Evolutionary conservation across 2,888 invertebrate species (phyloP).

Genomic region (Orthonevra nobilis): DNA sequence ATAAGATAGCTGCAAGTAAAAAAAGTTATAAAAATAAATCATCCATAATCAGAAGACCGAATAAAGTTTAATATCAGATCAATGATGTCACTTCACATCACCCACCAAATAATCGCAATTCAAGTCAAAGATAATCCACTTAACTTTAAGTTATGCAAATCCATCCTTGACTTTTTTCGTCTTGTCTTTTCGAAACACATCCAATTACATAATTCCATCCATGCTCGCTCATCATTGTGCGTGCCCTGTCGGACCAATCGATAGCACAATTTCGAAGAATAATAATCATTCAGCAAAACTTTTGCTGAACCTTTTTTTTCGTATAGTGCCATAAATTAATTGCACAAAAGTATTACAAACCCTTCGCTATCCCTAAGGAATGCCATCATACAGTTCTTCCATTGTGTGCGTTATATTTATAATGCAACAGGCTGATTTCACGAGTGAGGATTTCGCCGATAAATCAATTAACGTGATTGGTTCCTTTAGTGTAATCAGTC

Average conservation of each 20-base stretch:
- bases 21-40: too few species aligned
- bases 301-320: conserved; percentile 27
- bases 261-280: conserved; percentile 23
- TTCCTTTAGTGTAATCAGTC: conserved; percentile 37
- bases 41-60: too few species aligned
- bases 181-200: conserved; percentile 6
- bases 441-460: conserved; percentile 46
- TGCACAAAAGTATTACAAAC: conserved; percentile 35
- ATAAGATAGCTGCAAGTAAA: too few species aligned
- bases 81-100: too few species aligned
- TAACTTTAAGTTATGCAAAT: too few species aligned
- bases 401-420: conserved; percentile 54
- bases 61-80: too few species aligned
- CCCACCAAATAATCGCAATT: too few species aligned
- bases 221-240: conserved; percentile 21
- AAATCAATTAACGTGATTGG: conserved; percentile 64
- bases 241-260: conserved; percentile 36
- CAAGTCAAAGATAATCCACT: too few species aligned
- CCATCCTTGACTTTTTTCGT: too few species aligned
- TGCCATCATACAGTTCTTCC: conserved; percentile 6
- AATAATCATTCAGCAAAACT: conserved; percentile 28
- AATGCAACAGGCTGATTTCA: conserved; percentile 49
- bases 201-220: conserved; percentile 44
- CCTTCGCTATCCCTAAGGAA: conserved; percentile 8
- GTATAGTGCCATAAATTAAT: conserved; percentile 46